Conservation (phyloP, 2,888 invertebrate genomes). For the Drymonia ruficornis region DNA sequence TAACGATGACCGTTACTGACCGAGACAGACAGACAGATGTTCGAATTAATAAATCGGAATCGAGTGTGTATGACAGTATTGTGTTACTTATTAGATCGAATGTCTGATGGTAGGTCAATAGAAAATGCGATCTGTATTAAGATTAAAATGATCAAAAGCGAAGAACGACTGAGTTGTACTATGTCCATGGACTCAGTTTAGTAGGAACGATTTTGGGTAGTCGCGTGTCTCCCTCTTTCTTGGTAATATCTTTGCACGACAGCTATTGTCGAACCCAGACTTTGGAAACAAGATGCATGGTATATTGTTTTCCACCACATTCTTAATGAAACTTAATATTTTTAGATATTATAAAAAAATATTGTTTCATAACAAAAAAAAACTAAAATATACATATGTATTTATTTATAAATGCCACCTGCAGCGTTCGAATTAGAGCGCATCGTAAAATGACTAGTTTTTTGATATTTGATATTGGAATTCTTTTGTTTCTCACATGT, state of each 20-base stretch:
- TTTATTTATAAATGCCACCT: conserved; percentile 62
- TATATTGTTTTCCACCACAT: too few relatives aligned
- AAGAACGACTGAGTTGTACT: background rate
- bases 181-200: too few relatives aligned
- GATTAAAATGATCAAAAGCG: background rate
- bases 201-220: too few relatives aligned
- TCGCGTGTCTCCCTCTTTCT: too few relatives aligned
- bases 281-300: too few relatives aligned
- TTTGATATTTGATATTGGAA: conserved; percentile 41
- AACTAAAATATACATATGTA: too few relatives aligned
- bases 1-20: conserved; percentile 29
- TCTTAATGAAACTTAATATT: too few relatives aligned
- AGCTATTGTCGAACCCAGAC: too few relatives aligned
- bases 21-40: conserved; percentile 27
- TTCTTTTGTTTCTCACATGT: conserved; percentile 52
- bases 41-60: conserved; percentile 18
- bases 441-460: conserved; percentile 50
- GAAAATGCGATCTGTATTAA: background rate
- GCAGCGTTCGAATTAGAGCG: conserved; percentile 50
- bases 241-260: too few relatives aligned
- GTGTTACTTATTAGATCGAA: conserved; percentile 26
- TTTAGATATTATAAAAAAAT: background rate
- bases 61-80: conserved; percentile 27
- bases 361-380: conserved; percentile 30
- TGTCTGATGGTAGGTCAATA: conserved; percentile 6